These are phyloP conservation scores for Zaprionus capensis DNA, from an alignment of 1,140 invertebrate species.

Conservation along the genomic window DNA sequence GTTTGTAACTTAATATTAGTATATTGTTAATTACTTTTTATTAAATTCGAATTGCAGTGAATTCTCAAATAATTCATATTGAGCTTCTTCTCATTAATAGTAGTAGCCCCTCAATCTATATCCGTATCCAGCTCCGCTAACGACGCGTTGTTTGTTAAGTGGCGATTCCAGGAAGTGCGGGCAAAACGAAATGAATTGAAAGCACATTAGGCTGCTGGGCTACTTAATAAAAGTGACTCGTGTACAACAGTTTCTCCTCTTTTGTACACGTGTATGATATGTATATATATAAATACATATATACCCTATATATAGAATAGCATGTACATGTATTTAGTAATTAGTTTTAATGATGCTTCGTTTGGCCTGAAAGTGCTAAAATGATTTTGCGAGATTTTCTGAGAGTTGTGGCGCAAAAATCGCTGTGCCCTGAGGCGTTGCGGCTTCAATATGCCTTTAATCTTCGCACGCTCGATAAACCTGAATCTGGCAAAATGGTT, in stretches of 20 bases:
- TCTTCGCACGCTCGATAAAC: conserved; percentile 54
- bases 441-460: conserved; percentile 40
- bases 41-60: neutral
- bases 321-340: conserved; percentile 14
- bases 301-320: neutral
- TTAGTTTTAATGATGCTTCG: conserved; percentile 21
- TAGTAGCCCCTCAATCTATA: neutral
- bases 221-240: conserved; percentile 5
- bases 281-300: neutral
- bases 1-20: neutral
- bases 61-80: neutral
- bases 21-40: neutral
- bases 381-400: conserved; percentile 8
- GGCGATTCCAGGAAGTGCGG: conserved; percentile 4
- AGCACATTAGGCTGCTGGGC: neutral
- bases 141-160: neutral
- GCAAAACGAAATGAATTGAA: conserved; percentile 7
- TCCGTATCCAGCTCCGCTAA: neutral
- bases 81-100: no score
- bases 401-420: conserved; percentile 20
- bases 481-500: conserved; percentile 1
- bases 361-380: conserved; percentile 5
- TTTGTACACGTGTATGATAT: neutral
- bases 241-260: neutral
- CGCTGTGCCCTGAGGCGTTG: conserved; percentile 21